Evolutionary conservation across 2,113 vertebrate species (phyloP).

Genomic region (Otolemur garnettii): DNA sequence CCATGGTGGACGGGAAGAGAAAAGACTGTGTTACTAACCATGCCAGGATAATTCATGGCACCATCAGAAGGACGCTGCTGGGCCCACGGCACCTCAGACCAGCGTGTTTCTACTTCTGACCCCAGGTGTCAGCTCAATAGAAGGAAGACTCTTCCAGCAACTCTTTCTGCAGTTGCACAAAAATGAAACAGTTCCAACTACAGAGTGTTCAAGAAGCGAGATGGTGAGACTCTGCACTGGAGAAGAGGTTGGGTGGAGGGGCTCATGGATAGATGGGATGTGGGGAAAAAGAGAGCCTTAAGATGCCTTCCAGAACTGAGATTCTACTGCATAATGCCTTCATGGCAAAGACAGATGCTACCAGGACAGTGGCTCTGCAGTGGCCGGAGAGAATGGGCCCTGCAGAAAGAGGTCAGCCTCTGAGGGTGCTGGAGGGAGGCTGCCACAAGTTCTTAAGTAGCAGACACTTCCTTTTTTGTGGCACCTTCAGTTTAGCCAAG

Average conservation of each 20-base stretch:
- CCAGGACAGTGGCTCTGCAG: not conserved
- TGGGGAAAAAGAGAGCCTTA: too few species aligned
- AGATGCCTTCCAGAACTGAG: not conserved
- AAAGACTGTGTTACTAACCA: not conserved
- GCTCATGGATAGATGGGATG: not conserved
- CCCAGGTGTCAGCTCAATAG: not conserved
- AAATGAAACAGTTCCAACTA: not conserved
- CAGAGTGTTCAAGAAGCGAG: not conserved
- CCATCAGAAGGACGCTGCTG: not conserved
- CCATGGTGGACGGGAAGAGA: not conserved
- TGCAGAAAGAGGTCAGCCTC: not conserved
- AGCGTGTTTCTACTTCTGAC: not conserved
- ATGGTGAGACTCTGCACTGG: fast-evolving
- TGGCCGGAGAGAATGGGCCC: not conserved
- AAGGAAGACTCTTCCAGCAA: not conserved
- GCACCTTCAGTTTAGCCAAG: not conserved
- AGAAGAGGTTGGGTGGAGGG: not conserved
- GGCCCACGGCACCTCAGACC: not conserved
- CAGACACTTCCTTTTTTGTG: not conserved
- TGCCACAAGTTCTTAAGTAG: fast-evolving
- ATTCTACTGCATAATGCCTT: not conserved
- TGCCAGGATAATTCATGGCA: not conserved
- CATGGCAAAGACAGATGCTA: not conserved
- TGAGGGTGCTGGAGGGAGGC: too few species aligned
- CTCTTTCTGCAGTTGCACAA: not conserved